Base-by-base conservation (phyloP, 1,140 invertebrate genomes). In the Meteorus sp. region DNA sequence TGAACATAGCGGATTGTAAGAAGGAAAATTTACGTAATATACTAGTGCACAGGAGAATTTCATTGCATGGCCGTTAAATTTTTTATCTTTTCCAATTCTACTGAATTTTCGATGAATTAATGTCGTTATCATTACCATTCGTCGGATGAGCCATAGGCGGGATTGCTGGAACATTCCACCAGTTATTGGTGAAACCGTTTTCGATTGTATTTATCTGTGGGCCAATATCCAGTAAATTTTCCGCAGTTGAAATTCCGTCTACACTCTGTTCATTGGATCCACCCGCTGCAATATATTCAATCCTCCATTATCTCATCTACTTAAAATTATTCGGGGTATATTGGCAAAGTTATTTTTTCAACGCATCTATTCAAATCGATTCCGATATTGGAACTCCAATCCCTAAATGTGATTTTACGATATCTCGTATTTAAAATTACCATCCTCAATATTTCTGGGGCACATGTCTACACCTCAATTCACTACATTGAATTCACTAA, bases 221-320 rank as follows among this genome's bases (percentile, higher is more conserved):
- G 5, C 70, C 71, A 2, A 72, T 65, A 35, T 75, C 74, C 43
- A 76, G 62, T 51, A 76, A 68, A 64, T 75, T 73, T 8, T 75
- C 74, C 11, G 66, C 61, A 0, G 66, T 59, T 17, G 71, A 70
- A 62, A 71, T 51, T 2, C 66, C 68, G 44, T 74, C 72, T 39
- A 73, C 61, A 41, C 62, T 75, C 37, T 61, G 68, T 37, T 72
- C 68, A 11, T 70, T 70, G 23, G 67, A 71, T 15, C 61, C 68
- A 35, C 62, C 66, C 64, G 25, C 17, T 53, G 43, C 13, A 62
- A 51, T 8, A 45, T 53, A 35, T 35, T 41, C 25, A 47, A 11
- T 33, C 11, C 29, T 7, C 29, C 11, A 33, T n/a, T n/a, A n/a
- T n/a, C n/a, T n/a, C n/a, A n/a, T n/a, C n/a, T n/a, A n/a, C n/a